Evolutionary conservation across 2,888 invertebrate genomes (phyloP), one percentile per base, ranked within the genome.

Genomic region (Andrena hattorfiana): DNA sequence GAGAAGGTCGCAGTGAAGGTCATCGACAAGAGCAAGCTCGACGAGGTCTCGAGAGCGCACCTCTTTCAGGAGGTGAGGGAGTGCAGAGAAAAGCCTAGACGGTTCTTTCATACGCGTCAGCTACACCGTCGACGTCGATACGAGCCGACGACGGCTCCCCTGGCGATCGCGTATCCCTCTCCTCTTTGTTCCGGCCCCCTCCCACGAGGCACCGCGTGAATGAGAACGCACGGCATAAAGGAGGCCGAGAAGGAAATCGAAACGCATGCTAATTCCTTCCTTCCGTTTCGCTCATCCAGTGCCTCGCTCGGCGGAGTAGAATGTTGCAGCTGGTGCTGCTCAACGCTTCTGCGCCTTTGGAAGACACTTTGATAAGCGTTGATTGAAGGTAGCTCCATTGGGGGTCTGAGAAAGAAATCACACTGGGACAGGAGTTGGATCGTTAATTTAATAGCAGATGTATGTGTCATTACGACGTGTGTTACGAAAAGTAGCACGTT

Each of bases 1-100:
- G 99, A 99, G 95, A 98, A 98, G 95, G 99, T 99, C 77, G 98
- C 99, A 75, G 98, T 99, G 73, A 99, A 99, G 96, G 98, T 99
- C 84, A 99, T 99, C 92, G 99, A 99, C 94, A 99, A 99, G 95
- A 98, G 97, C 91, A 99, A 99, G 95, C 95, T 99, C 91, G 99
- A 99, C 94, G 98, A 98, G 91, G 97, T 98, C 56, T 99, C 99
- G 23, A 97, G 97, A 92, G 97, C 98, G 81, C 99, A 99, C 96
- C 96, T 99, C 89, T 98, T 99, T 94, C 98, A 99, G 95, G 98
- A 98, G 97, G 98, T 99, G 94, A 95, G 69, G 48, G 69, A 68
- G 90, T 3, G 26, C 42, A 49, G 16, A 35, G 75, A 60, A 71
- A 76, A 60, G 51, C 59, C 35, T 63, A 51, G 28, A 49, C 8